Base-by-base conservation (phyloP, 2,113 vertebrate genomes). In the Zapornia atra region DNA sequence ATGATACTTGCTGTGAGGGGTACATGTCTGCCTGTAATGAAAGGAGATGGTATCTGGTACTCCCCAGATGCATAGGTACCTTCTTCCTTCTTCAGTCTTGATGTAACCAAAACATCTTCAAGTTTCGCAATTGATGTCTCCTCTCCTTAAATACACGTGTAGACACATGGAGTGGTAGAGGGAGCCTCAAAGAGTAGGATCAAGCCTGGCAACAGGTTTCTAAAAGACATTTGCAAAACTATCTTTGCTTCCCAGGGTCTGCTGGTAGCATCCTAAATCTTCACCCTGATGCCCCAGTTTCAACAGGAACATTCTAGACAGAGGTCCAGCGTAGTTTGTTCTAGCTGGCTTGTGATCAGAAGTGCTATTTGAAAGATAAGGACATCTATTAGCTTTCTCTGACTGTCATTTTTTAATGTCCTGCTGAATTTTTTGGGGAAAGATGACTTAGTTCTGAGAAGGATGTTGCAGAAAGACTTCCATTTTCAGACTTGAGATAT, bases 101-200 rank as follows among this genome's bases (percentile, higher is more conserved):
- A 5, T 38, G 11, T 42, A 72, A 65, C 4, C n/a, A 76, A 44
- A 80, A 59, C 44, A 5, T 8, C 50, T 71, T 48, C 33, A 18
- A 29, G 34, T 3, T 8, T 21, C 80, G 65, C 42, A 61, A 9
- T 5, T 4, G 15, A 46, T n/a, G 16, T 12, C 10, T 81, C 20
- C 33, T 86, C 42, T 78, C 72, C 36, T 3, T 5, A n/a, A 18
- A n/a, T 40, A 64, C 53, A 42, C 1, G 0, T 7, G 54, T 9
- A 54, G 53, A 31, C 33, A 19, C 44, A 7, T 0, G 0, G 31
- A 40, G 16, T 17, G 38, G 38, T 54, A 53, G 57, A 68, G 7
- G 10, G 20, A 79, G 8, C 21, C 11, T 71, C 6, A 50, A 21
- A 28, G 25, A 92, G 18, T 1, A 31, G 36, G 33, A 80, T 29